Base-by-base conservation (phyloP, 2,888 invertebrate genomes). In the Drosophila fungiperda region DNA sequence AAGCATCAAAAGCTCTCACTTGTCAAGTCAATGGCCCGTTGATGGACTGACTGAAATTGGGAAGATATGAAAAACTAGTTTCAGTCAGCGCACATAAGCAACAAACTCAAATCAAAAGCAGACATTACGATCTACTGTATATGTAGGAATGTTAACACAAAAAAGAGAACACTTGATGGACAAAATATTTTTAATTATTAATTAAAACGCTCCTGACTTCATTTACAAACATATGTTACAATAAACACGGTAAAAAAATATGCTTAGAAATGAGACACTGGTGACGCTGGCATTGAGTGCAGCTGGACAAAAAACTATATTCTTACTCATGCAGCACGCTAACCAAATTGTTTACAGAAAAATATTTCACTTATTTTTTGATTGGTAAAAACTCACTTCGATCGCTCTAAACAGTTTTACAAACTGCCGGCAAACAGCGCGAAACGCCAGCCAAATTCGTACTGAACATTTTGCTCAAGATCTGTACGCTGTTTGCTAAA, bases 31-130 rank as follows among this genome's bases (percentile, higher is more conserved):
- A 73, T 68, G 69, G 35, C 76, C 76, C 65, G 60, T 68, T 79
- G 64, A 76, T 70, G 79, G 76, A 29, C 23, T 70, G 49, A 32
- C n/a, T 70, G 42, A 69, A 79, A 79, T 79, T 72, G 79, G 76
- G 66, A 65, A 76, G 68, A 63, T 74, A 68, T 63, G 54, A 68
- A 50, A 73, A 82, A 84, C 87, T 78, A 82, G 87, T 82, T 85
- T 82, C 60, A 7, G 26, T 50, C 54, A 26, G 32, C 49, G 36
- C 53, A 20, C 50, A 66, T 65, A 69, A 78, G 72, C 60, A 69
- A 68, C 32, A 72, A 70, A 38, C 49, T 35, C 65, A 72, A 69
- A 72, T 64, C 68, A 64, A 60, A 61, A 20, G 59, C 26, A 49
- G 17, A 26, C 3, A 36, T 20, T 9, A 38, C 53, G 42, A 69